phyloP scores from a whole-genome alignment of 2,888 invertebrate species.

The Leuctra nigra region DNA sequence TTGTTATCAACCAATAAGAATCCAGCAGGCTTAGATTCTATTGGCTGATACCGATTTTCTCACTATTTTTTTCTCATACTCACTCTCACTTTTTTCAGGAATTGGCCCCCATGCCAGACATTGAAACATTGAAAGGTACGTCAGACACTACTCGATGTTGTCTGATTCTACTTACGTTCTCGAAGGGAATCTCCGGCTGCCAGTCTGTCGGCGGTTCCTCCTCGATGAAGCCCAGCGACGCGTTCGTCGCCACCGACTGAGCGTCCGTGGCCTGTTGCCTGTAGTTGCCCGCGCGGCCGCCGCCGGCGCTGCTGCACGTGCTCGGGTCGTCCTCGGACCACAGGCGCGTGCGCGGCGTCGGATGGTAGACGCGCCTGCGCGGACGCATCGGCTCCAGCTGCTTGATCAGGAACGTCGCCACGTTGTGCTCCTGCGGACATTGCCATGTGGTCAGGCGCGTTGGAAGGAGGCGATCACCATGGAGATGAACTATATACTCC shows the following conservation, averaged over 20 bases:
- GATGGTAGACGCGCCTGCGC: conserved; percentile 31
- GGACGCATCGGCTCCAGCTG: conserved; percentile 62
- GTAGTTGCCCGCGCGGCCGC: conserved; percentile 22
- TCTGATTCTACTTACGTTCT: conserved; percentile 81
- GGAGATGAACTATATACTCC: no score
- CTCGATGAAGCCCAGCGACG: conserved; percentile 56
- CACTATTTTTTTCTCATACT: no score
- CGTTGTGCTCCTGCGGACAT: conserved; percentile 67
- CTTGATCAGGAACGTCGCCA: conserved; percentile 84
- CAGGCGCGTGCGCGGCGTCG: conserved; percentile 37
- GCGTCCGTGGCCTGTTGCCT: background rate
- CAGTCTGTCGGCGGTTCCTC: conserved; percentile 77
- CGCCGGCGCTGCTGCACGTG: conserved; percentile 33
- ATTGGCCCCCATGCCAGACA: no score
- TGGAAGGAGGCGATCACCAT: no score
- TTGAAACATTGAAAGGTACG: no score
- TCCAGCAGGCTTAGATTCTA: no score
- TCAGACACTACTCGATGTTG: no score
- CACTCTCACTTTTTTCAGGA: no score
- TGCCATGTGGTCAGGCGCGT: no score
- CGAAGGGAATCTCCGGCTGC: conserved; percentile 89
- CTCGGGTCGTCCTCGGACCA: conserved; percentile 38
- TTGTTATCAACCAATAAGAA: no score
- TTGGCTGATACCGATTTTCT: no score
- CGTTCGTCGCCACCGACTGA: background rate